Base-by-base conservation (phyloP, 23 tunicate genomes). In the Pegea sp. region DNA sequence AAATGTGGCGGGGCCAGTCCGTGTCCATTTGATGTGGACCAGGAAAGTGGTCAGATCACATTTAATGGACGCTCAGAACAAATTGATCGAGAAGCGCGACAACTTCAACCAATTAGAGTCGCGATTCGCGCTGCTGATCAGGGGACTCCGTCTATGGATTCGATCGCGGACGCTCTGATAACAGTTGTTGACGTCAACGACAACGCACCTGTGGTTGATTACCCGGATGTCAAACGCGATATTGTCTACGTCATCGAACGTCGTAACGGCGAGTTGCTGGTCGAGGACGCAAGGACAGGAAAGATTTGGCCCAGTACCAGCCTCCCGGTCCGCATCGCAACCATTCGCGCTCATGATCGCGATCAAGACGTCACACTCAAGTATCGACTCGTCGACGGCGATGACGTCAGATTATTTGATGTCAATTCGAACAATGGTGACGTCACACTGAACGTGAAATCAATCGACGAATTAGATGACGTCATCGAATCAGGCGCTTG, bases 161-260 rank as follows among this genome's bases (percentile, higher is more conserved):
- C 60, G 18, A 20, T 26, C 5, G 72, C 63, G 2, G 62, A 62
- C 5, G 95, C 68, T 29, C 63, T 66, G 19, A n/a, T n/a, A n/a
- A n/a, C n/a, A n/a, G n/a, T 80, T 11, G 54, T 32, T 1, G 93
- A 80, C 44, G 48, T 80, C 1, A 80, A 80, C 59, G 93, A 80
- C 64, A 80, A 80, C 57, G 20, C 51, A 29, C 93, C 93, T 0
- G 8, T 32, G 22, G 61, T 80, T 1, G 19, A 48, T 22, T 71
- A 28, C 44, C 93, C 93, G 13, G 62, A 80, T 52, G 80, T 66
- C 1, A 66, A 68, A 0, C 31, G 34, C 28, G 93, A 80, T 53
- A 46, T 78, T 8, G 68, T 50, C 3, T 43, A 54, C 4, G 61
- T 71, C 7, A 63, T 59, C 62, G 62, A 71, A 34, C 1, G 21